phyloP scores from a whole-genome alignment of 1,140 invertebrate species.

The Drosophila parabipectinata region DNA sequence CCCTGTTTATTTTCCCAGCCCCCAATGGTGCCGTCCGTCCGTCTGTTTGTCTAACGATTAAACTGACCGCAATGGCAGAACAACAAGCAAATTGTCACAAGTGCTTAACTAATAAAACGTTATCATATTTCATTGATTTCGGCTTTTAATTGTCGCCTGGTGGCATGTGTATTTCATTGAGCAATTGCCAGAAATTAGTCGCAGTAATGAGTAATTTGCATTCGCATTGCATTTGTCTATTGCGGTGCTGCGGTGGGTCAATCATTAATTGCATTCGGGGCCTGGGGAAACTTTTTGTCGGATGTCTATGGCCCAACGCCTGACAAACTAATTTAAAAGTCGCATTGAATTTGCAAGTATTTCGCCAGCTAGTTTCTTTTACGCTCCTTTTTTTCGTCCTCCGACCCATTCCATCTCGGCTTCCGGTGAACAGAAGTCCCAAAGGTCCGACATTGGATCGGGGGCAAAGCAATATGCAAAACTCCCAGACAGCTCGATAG shows the following conservation, averaged over 20 bases:
- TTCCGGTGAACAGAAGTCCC: slow-evolving; percentile 1
- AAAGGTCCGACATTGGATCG: slow-evolving; percentile 25
- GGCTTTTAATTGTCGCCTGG: slow-evolving; percentile 34
- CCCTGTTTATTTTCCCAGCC: slow-evolving; percentile 2
- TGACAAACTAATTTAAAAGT: slow-evolving; percentile 77
- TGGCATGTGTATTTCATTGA: slow-evolving; percentile 24
- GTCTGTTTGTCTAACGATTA: slow-evolving; percentile 31
- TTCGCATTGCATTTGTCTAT: slow-evolving; percentile 39
- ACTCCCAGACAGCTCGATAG: slow-evolving; percentile 49
- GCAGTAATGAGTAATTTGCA: slow-evolving; percentile 29
- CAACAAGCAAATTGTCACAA: slow-evolving; percentile 18
- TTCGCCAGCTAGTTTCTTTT: slow-evolving; percentile 46
- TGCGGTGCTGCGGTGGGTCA: slow-evolving; percentile 28
- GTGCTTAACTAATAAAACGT: slow-evolving; percentile 44
- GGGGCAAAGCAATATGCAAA: slow-evolving; percentile 63
- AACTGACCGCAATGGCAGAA: slow-evolving; percentile 26
- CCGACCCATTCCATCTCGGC: neutral
- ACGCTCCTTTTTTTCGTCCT: slow-evolving; percentile 10
- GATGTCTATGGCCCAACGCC: slow-evolving; percentile 22
- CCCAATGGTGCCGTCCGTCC: neutral
- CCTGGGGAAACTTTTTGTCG: slow-evolving; percentile 43
- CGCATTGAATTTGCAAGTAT: slow-evolving; percentile 64
- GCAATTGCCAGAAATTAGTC: slow-evolving; percentile 25
- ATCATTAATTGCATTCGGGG: slow-evolving; percentile 62
- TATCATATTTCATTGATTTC: slow-evolving; percentile 60